Evolutionary conservation across 2,797 vertebrate species (phyloP), one percentile per base, ranked within the genome.

Genomic region (Eospalax fontanierii): DNA sequence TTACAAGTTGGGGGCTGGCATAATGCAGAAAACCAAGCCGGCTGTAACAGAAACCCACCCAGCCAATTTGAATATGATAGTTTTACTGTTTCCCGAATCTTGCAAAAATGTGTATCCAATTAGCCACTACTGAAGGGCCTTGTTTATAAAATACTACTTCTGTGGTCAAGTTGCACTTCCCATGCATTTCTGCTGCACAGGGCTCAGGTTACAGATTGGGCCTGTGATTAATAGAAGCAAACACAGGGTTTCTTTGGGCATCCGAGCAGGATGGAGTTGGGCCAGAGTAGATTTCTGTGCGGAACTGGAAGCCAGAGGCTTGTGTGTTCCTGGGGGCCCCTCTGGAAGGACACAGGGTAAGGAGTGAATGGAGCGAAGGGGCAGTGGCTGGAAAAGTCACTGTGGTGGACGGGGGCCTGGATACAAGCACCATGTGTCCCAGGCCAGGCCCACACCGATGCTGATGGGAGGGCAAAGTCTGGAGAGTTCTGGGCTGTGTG

Each of bases 41-140:
- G 88, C 96, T 91, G 98, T 97, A 97, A 97, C 68, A 43, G 89
- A 97, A 98, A 96, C 97, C 97, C 89, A 85, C 97, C 94, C 97
- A 94, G 97, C 95, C 98, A 95, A 92, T 95, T 95, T 0, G 4
- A 96, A 97, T 92, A 96, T 93, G 98, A 98, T 97, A 96, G 97
- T 97, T 98, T 96, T 97, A 97, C 98, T 91, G 96, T 97, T 97
- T 96, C 98, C 92, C 89, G 90, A 97, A 97, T 98, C 97, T 89
- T 98, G 95, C 96, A 96, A 98, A 63, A 98, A 98, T 98, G 97
- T 98, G 98, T 50, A 89, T 98, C 98, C 97, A 98, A 98, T 98
- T 98, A 98, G 92, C 97, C 95, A 91, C 98, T 87, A 97, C 97
- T 96, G 98, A 98, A 98, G 97, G 96, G 82, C 95, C 97, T 98